Base-by-base conservation (phyloP, 2,888 invertebrate species). In the Sinotaia quadrata region DNA sequence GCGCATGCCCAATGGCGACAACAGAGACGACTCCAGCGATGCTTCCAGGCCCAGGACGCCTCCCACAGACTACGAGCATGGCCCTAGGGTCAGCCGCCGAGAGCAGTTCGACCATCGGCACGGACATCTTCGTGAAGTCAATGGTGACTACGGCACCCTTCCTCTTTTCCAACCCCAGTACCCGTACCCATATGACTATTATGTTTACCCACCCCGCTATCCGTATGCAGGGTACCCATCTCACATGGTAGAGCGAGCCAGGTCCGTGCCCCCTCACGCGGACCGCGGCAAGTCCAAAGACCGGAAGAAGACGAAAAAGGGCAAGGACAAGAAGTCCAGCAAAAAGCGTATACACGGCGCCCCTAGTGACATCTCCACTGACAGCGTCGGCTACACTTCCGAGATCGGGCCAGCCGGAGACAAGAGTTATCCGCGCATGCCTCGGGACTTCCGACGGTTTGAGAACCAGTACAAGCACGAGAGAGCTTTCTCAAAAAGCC, bases 381-480 rank as follows among this genome's bases (percentile, higher is more conserved):
- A 80, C 54, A 79, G 81, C 63, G 67, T 69, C 24, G 82, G 81
- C 21, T 84, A 83, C 70, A 72, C 66, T 33, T 82, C 83, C 2
- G 82, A 82, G 56, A 69, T 79, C 2, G 77, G 77, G 2, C 58
- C 41, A 1, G 72, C 70, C 29, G 47, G 54, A 47, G 65, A 31
- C 72, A 72, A 27, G 61, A 66, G 36, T 56, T 68, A 74, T 51
- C 78, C 77, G 18, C 36, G 58, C 18, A 49, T 57, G 41, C 83
- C 79, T 27, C 69, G 82, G 34, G 81, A 84, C 75, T 83, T 83
- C 67, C 74, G 82, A 56, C 71, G 77, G 12, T 63, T 74, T 52
- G 79, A 81, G 71, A 82, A 82, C 52, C 83, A 84, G 68, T 80
- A 82, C 62, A 75, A 80, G 72, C 82, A 84, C 67, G 84, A 85